phyloP scores from a whole-genome alignment of 2,113 vertebrate genomes.

The Columbina picui region DNA sequence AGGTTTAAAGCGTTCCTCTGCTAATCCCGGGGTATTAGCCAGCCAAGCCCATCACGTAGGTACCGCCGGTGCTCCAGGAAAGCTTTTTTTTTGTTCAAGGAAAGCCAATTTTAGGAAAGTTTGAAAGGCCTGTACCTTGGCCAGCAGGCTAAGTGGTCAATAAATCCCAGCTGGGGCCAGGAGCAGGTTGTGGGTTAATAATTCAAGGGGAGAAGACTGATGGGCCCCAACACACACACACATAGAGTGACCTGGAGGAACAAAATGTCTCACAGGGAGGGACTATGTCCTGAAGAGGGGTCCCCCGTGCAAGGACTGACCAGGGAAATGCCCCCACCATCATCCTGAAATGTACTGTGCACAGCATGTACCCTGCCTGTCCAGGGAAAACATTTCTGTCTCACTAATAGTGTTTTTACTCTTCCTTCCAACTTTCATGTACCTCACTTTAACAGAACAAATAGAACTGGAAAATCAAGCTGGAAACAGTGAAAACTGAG shows the following conservation, averaged over 20 bases:
- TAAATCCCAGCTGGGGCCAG: constrained; percentile 43
- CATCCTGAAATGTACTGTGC: background rate
- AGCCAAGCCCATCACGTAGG: constrained; percentile 52
- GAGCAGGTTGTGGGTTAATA: constrained; percentile 66
- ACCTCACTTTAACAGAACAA: background rate
- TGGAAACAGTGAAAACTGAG: background rate
- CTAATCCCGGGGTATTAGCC: constrained; percentile 45
- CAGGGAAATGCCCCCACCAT: background rate
- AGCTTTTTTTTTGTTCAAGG: constrained; percentile 34
- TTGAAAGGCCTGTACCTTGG: constrained; percentile 50
- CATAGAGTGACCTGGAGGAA: fast-evolving
- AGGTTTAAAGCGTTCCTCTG: constrained; percentile 33
- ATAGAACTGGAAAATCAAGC: background rate
- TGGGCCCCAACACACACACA: fast-evolving
- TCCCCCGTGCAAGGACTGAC: background rate
- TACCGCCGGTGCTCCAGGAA: background rate
- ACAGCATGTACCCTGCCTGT: fast-evolving
- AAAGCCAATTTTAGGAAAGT: constrained; percentile 58
- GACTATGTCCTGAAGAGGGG: background rate
- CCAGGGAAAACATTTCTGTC: background rate
- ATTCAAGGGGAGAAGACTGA: constrained; percentile 31
- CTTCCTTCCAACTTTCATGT: background rate
- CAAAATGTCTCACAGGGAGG: background rate
- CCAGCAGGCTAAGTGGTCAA: constrained; percentile 12
- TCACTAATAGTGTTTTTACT: background rate